Percentiles rank a stretch among this genome's conserved stretches.
phyloP scores from a whole-genome alignment of 2,113 vertebrate species.

The Mormyrus iriodes region DNA sequence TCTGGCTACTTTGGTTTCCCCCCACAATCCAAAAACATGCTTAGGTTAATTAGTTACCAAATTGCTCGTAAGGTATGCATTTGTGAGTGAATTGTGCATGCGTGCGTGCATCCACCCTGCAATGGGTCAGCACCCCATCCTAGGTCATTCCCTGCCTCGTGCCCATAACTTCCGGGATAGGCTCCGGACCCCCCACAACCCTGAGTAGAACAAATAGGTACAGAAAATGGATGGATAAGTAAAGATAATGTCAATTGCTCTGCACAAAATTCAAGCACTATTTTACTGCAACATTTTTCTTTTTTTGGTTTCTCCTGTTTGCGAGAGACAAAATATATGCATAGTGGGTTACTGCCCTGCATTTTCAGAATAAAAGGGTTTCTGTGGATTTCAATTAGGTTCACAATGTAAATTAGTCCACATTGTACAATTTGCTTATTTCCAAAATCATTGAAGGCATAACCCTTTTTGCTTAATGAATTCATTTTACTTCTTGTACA shows the following conservation, averaged over 20 bases:
- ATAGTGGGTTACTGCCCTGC: not conserved
- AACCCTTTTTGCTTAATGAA: not conserved
- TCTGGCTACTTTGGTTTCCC: no score
- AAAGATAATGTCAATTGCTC: no score
- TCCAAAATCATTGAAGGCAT: not conserved
- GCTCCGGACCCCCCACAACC: no score
- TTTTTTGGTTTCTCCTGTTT: not conserved
- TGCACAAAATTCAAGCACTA: no score
- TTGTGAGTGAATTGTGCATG: not conserved
- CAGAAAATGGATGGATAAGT: no score
- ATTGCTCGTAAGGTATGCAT: not conserved
- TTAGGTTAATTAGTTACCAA: not conserved
- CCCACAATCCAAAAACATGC: not conserved
- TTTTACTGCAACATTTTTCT: not conserved
- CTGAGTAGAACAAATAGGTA: no score
- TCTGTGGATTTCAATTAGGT: not conserved
- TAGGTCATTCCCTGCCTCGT: no score
- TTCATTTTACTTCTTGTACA: not conserved
- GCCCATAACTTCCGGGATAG: no score
- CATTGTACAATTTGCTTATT: not conserved
- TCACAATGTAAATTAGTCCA: not conserved
- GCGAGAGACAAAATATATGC: not conserved
- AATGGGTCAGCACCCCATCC: no score
- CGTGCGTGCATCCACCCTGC: no score
- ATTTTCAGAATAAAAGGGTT: not conserved